Percentiles rank a stretch among this genome's conserved stretches.
These are phyloP conservation scores for Macrosoma leucophasiata DNA, from an alignment of 2,888 invertebrate genomes.

Conservation along the genomic window DNA sequence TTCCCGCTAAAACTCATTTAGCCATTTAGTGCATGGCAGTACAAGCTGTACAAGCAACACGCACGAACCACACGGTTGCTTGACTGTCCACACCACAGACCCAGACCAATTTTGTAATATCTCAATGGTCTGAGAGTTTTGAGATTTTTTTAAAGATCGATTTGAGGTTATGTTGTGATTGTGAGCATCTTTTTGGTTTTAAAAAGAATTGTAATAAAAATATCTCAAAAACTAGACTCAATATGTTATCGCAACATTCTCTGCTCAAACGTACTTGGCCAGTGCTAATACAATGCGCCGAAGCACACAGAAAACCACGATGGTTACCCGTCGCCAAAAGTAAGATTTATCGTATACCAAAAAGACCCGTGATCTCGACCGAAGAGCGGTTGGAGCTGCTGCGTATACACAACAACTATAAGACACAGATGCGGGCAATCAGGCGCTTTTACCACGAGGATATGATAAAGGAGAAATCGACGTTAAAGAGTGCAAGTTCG, in stretches of 20 bases:
- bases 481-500: constrained; percentile 69
- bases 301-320: constrained; percentile 81
- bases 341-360: constrained; percentile 83
- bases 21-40: no score
- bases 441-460: constrained; percentile 72
- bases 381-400: constrained; percentile 81
- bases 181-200: background rate
- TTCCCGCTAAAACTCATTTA: no score
- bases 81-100: no score
- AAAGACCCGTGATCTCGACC: constrained; percentile 70
- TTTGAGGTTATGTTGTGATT: constrained; percentile 3
- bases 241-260: constrained; percentile 35
- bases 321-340: constrained; percentile 88
- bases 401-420: constrained; percentile 83
- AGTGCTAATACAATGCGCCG: constrained; percentile 47
- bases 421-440: constrained; percentile 76
- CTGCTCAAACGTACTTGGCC: constrained; percentile 51
- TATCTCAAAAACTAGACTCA: no score
- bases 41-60: no score
- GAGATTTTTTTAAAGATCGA: no score
- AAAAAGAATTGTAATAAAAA: background rate
- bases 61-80: no score
- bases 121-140: no score
- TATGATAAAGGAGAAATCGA: constrained; percentile 63
- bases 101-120: no score